A percentile compares a stretch with the other conserved stretches of the same genome.
Evolutionary conservation across 2,888 invertebrate species (phyloP).

Genomic region (Tipula lateralis): DNA sequence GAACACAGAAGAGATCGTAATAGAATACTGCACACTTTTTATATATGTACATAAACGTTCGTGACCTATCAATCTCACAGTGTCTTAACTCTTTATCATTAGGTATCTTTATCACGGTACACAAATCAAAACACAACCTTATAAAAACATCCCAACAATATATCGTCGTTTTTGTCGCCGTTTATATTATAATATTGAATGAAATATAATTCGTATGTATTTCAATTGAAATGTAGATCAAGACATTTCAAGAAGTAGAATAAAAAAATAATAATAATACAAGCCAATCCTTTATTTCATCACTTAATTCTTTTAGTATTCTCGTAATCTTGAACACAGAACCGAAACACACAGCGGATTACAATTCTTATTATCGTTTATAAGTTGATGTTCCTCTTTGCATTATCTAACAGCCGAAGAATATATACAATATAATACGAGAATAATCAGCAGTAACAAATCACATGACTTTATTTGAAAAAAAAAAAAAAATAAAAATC

Average conservation of each 20-base stretch:
- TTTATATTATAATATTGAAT: background rate
- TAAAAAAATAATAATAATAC: background rate
- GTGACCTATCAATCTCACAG: background rate
- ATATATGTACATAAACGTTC: background rate
- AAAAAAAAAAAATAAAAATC: too few relatives aligned
- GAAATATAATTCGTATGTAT: background rate
- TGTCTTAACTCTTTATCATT: background rate
- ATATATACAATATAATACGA: background rate
- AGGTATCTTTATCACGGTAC: background rate
- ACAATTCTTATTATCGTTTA: background rate
- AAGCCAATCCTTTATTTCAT: background rate
- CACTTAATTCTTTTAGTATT: slow-evolving; percentile 19
- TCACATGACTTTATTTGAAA: slow-evolving; percentile 25
- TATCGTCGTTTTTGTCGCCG: background rate
- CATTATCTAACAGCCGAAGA: background rate
- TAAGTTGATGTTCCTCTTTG: background rate
- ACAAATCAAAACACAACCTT: background rate
- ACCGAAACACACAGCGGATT: background rate
- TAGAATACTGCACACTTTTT: background rate
- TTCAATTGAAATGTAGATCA: slow-evolving; percentile 19
- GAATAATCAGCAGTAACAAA: slow-evolving; percentile 20
- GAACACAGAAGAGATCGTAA: background rate
- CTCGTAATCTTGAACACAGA: background rate
- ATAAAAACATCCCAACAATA: background rate
- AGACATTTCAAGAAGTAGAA: background rate